phyloP scores from a whole-genome alignment of 2,113 vertebrate genomes.

The Baryphthengus martii region DNA sequence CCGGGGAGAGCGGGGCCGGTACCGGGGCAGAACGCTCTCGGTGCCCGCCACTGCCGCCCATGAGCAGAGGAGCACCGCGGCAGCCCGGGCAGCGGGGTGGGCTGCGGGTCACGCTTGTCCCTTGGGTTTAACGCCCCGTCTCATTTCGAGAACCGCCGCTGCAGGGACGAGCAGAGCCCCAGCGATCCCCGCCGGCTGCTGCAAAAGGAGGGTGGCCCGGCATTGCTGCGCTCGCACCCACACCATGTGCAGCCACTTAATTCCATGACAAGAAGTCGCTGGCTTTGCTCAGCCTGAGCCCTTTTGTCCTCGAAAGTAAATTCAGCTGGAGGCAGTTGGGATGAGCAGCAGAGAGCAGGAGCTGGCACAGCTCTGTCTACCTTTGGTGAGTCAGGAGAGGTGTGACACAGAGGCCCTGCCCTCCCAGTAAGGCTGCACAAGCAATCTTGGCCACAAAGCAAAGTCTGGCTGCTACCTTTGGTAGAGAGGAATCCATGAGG shows the following conservation, averaged over 20 bases:
- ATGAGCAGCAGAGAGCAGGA: not conserved
- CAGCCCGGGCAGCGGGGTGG: not conserved
- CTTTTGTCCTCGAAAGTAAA: not conserved
- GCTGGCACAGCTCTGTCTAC: not conserved
- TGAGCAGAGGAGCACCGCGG: accelerated
- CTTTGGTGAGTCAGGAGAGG: accelerated
- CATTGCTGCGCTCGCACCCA: accelerated
- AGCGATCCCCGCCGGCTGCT: not conserved
- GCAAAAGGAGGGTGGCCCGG: accelerated
- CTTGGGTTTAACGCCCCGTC: accelerated
- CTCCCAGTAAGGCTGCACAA: not conserved
- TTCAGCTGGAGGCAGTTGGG: not conserved
- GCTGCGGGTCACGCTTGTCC: not conserved
- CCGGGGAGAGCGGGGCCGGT: not conserved
- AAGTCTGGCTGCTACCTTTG: not conserved
- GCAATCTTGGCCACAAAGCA: not conserved
- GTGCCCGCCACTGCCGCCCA: no score
- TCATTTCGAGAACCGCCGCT: no score
- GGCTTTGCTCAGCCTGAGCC: accelerated
- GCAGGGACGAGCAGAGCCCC: not conserved
- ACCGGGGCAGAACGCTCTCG: no score
- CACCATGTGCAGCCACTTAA: accelerated
- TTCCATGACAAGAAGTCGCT: accelerated
- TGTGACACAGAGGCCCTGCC: not conserved
- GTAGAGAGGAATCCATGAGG: not conserved